Evolutionary conservation across 2,888 invertebrate genomes (phyloP).

Genomic region (Hydrotaea diabolus): DNA sequence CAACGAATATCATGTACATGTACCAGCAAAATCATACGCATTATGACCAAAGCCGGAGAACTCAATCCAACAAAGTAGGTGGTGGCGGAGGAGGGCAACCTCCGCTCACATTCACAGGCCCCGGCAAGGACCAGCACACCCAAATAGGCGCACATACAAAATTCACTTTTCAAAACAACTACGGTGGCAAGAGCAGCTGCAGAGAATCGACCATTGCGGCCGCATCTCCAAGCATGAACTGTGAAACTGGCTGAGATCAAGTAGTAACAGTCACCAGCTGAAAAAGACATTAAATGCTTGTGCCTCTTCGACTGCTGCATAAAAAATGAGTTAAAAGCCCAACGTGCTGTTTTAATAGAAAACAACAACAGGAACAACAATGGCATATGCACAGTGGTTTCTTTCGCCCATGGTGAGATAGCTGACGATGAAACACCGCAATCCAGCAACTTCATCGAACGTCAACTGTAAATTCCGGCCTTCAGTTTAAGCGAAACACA

Average conservation of each 20-base stretch:
- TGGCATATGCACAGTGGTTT: conserved; percentile 13
- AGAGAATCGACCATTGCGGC: conserved; percentile 1
- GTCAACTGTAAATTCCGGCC: too few relatives aligned
- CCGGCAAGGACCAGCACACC: neutral
- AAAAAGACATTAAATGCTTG: conserved; percentile 38
- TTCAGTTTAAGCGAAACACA: too few relatives aligned
- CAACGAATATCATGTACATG: neutral
- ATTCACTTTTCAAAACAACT: conserved; percentile 29
- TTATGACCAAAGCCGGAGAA: conserved; percentile 58
- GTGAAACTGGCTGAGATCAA: neutral
- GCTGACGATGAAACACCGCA: too few relatives aligned
- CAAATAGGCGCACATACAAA: conserved; percentile 23
- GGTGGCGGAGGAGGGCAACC: conserved; percentile 14
- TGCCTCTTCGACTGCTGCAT: conserved; percentile 23
- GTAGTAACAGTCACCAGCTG: conserved; percentile 21
- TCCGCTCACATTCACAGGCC: neutral
- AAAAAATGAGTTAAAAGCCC: conserved; percentile 30
- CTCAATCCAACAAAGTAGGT: conserved; percentile 36
- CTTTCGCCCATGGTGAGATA: neutral
- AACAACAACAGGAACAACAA: neutral
- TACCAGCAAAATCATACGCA: neutral
- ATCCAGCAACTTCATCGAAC: neutral
- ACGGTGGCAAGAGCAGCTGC: neutral
- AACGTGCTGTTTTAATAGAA: neutral
- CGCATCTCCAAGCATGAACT: neutral